Base-by-base conservation (phyloP, 1,140 invertebrate species). In the Eciton burchellii region DNA sequence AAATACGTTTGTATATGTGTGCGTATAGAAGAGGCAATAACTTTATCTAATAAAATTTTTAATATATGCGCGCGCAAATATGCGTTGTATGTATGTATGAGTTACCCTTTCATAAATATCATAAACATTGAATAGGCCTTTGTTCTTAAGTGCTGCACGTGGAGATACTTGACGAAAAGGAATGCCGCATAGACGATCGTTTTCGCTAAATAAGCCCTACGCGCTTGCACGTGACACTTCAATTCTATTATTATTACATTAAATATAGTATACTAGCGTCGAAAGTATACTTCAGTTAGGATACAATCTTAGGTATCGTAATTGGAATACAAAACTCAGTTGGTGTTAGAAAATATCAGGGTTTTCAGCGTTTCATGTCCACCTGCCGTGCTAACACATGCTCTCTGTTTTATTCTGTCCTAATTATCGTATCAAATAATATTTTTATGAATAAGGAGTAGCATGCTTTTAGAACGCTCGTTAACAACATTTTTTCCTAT, bases 401-500 rank as follows among this genome's bases (percentile, higher is more conserved):
- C 87, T 89, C 87, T 90, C 89, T 91, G 89, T 89, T 87, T 89
- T 87, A 86, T 89, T 91, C 87, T 89, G 74, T 56, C 84, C 84
- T 83, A 86, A 76, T 89, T 87, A 88, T 88, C 82, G 66, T 76
- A 76, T 89, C 47, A 89, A 89, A 89, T 82, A 82, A 85, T 82
- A 88, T 3, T 84, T 63, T 86, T 49, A 43, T 71, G 60, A 83
- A 89, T 62, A 83, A 19, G 29, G 24, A 49, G 49, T 84, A 74
- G 81, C 70, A 84, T 88, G 72, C 65, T 91, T 84, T 43, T 85
- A 79, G 59, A 45, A 84, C 87, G 54, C 73, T 86, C 63, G 93
- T 91, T 94, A 94, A 94, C 93, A 94, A 90, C 92, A 94, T 88
- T 91, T 92, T 86, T 93, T 94, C 84, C 91, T 92, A 83, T 93